Base-by-base conservation (phyloP, 2,113 vertebrate genomes). In the Taurulus bubalis region DNA sequence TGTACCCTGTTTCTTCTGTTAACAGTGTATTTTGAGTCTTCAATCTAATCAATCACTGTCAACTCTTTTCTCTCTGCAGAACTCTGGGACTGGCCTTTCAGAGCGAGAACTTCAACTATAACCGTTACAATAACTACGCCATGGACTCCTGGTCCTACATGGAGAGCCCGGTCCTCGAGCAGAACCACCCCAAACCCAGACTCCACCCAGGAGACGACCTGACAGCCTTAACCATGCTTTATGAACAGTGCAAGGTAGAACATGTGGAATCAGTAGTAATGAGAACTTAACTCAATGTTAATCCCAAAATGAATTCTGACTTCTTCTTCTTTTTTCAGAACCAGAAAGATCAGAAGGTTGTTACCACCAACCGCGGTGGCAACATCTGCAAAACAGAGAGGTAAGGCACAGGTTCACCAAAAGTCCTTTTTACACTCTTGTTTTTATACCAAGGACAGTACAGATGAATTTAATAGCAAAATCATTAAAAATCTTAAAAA, bases 91-190 rank as follows among this genome's bases (percentile, higher is more conserved):
- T 97, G 64, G 94, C 97, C 90, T 95, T 96, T 84, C 98, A 98
- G 94, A 98, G 97, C 5, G 97, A 99, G 65, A 95, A 94, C 73
- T 96, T 97, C 91, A 97, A 92, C 93, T 96, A 95, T 85, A 96
- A 96, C 89, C 96, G 96, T 77, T 96, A 95, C 77, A 81, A 95
- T 30, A 94, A 87, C 84, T 94, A 85, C 14, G 90, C 95, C 53
- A 98, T 99, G 28, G 98, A 99, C 63, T 94, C 97, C 86, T 99
- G 98, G 98, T 87, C 90, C 6, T 98, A 98, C 90, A 87, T 96
- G 77, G 97, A 99, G 65, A 95, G 92, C 60, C 89, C 95, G 1
- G 56, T 95, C 82, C 94, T 95, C 0, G 97, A 97, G 0, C 95
- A 92, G 67, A 97, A 94, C 58, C 96, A 96, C 85, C 88, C 95